Base-by-base conservation (phyloP, 2,797 vertebrate genomes). In the Pseudomugil gertrudae region DNA sequence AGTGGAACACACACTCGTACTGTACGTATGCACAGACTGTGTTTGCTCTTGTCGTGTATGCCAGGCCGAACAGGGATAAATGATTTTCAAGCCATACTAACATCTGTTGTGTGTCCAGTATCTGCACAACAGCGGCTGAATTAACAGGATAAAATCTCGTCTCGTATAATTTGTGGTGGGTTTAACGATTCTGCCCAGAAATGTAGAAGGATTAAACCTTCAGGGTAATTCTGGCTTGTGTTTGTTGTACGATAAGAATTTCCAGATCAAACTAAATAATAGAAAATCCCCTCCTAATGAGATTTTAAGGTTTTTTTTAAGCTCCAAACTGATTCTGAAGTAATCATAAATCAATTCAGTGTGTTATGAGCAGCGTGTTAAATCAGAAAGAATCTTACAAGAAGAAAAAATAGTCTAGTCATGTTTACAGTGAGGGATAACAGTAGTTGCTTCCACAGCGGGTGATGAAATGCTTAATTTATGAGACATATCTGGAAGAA, bases 401-500 rank as follows among this genome's bases (percentile, higher is more conserved):
- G 15, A 23, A 9, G 13, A 32, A 24, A 54, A 69, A 66, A 9
- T 0, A 57, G 45, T 23, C 27, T 29, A 3, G 14, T 59, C 14
- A 33, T 14, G 19, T 11, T 23, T 33, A 43, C 33, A 11, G 29
- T 4, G 56, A 55, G 15, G 26, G 29, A 63, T 26, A 61, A 17
- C 27, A 32, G 11, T 2, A 19, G 6, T 29, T 23, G 13, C 54
- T 65, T 30, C 51, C 9, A 57, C 62, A 43, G 8, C 45, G 62
- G 9, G 21, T 11, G n/a, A 26, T 61, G 4, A 63, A 9, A 57
- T 61, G 24, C 29, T 62, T 29, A 40, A 60, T 53, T 51, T 36
- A 47, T 52, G 6, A 56, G 19, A 50, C 36, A 58, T 48, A 67
- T 69, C 50, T 76, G 57, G 56, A 72, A 36, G 1, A 29, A 63